Base-by-base conservation (phyloP, 2,888 invertebrate genomes). In the Steinernema carpocapsae region DNA sequence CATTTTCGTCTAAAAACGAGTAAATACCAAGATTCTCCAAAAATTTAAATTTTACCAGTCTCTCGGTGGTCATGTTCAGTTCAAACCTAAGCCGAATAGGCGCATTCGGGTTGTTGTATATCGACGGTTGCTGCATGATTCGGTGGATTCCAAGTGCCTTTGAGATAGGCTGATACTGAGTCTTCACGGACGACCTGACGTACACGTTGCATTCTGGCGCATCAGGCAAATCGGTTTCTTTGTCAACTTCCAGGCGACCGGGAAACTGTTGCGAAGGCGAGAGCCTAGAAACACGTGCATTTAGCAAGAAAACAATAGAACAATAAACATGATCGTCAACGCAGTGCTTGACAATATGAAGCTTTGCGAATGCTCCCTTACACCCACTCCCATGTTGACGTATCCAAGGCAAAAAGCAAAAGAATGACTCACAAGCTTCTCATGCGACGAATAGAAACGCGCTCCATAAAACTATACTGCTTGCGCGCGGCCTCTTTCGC, bases 81-180 rank as follows among this genome's bases (percentile, higher is more conserved):
- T 95, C 94, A 75, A 95, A 90, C 46, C 91, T 89, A 1, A 93
- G 91, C 79, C 90, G 91, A 0, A 95, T 88, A 17, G 91, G 89
- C 0, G 93, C 92, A 87, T 92, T 90, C 0, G 93, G 93, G 46
- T 90, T 89, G 88, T 95, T 93, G 84, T 92, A 93, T 89, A 94
- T 92, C 0, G 92, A 91, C 0, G 94, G 93, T 87, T 94, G 92
- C 88, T 94, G 93, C 0, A 92, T 92, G 88, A 95, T 93, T 70
- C 92, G 91, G 84, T 94, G 93, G 75, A 91, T 92, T 77, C 91
- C 89, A 17, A 95, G 90, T 0, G 94, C 94, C 83, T 94, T 93
- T 19, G 90, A 89, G 0, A 94, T 91, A 0, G 92, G 88, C 88
- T 92, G 93, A 76, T 91, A 89, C 74, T 89, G 90, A 89, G 90